These are phyloP conservation scores for Lucilia cuprina DNA, from an alignment of 1,140 invertebrate genomes.

Conservation along the genomic window DNA sequence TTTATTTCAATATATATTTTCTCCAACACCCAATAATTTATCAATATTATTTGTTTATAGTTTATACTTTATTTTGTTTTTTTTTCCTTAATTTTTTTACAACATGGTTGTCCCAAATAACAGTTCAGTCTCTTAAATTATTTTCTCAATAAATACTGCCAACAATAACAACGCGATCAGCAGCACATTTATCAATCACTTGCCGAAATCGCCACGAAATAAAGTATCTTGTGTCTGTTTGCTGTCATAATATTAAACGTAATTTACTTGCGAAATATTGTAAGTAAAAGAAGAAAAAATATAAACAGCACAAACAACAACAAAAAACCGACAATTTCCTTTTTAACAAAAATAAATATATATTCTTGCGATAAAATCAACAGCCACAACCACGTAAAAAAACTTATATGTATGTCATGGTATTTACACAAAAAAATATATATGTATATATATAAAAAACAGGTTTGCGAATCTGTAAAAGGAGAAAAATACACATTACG, in stretches of 20 bases:
- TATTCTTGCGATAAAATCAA: neutral
- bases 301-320: too few relatives aligned
- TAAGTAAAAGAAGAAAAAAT: neutral
- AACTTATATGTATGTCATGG: neutral
- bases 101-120: neutral
- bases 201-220: neutral
- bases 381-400: neutral
- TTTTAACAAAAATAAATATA: neutral
- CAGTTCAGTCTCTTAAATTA: neutral
- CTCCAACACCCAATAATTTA: too few relatives aligned
- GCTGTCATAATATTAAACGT: neutral
- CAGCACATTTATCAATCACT: neutral
- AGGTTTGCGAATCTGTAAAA: slow-evolving; percentile 2
- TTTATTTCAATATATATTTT: too few relatives aligned
- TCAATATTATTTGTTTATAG: too few relatives aligned
- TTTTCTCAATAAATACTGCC: neutral
- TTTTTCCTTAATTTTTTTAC: neutral
- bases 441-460: too few relatives aligned
- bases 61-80: too few relatives aligned
- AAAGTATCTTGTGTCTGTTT: neutral
- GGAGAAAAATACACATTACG: neutral
- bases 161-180: neutral
- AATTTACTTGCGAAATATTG: neutral
- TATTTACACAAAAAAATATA: neutral
- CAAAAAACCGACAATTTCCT: neutral